Evolutionary conservation across 2,888 invertebrate genomes (phyloP), one percentile per base, ranked within the genome.

Genomic region (Formica aserva): DNA sequence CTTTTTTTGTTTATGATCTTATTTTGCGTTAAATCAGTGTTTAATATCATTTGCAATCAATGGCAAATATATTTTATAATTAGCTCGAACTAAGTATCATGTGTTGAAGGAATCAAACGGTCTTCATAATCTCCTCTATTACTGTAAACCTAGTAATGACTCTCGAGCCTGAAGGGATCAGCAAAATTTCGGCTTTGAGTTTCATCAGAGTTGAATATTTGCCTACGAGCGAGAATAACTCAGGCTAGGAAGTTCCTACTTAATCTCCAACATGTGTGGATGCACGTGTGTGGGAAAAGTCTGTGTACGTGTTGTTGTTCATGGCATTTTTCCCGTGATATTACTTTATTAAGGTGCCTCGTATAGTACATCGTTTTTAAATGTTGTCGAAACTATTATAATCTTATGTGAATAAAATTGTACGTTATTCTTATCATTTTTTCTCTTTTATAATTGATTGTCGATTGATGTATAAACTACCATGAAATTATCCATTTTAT

Each of bases 171-270:
- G 88, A 90, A 90, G 88, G 92, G 90, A 92, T 90, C 91, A 92
- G 92, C 91, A 88, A 87, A 91, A 92, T 90, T 89, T 87, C 84
- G 85, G 87, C 82, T 85, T 67, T 86, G 85, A 89, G 85, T 91
- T 91, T 90, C 91, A 84, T 90, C 88, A 77, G 90, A 90, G 91
- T 87, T 91, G 91, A 92, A 92, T 92, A 90, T 92, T 92, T 91
- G 91, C 89, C 90, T 87, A 86, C 80, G 84, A 89, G 90, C 87
- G 71, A 45, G 82, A 82, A 74, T 69, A 85, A 86, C 83, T 86
- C 87, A 81, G 52, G 83, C 80, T 76, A 52, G 83, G 35, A 63
- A 65, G 65, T 67, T 57, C 9, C 66, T 48, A 78, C 67, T 63
- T 67, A 83, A 78, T 78, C 78, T 63, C 41, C 81, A 1, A 55